Evolutionary conservation across 2,113 vertebrate species (phyloP).

Genomic region (Menura novaehollandiae): DNA sequence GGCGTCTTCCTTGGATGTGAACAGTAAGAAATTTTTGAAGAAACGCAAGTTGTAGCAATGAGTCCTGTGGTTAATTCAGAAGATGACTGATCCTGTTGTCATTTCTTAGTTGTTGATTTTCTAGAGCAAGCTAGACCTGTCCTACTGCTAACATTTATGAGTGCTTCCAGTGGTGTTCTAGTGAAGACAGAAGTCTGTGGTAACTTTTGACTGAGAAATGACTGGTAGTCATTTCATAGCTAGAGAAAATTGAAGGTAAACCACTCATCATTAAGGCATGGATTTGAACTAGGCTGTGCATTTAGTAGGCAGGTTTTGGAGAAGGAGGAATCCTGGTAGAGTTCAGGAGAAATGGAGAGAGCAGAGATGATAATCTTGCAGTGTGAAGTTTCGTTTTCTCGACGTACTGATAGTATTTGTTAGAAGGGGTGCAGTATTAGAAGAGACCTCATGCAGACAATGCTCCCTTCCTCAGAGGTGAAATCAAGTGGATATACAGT

Average conservation of each 20-base stretch:
- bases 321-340: not conserved
- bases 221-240: not conserved
- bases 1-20: not conserved
- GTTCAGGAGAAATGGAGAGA: not conserved
- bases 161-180: not conserved
- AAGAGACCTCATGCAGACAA: not conserved
- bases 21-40: not conserved
- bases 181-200: not conserved
- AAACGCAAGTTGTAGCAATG: not conserved
- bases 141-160: not conserved
- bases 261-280: not conserved
- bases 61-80: not conserved
- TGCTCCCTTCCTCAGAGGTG: not conserved
- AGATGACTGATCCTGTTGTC: not conserved
- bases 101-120: not conserved
- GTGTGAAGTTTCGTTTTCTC: not conserved
- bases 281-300: not conserved
- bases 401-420: not conserved
- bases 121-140: not conserved
- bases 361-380: not conserved
- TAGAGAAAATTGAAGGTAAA: not conserved
- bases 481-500: not conserved
- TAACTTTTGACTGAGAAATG: not conserved
- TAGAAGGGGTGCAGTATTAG: not conserved
- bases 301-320: not conserved